A percentile compares a stretch with the other conserved stretches of the same genome.
phyloP scores from a whole-genome alignment of 37 sponge, comb jelly and placozoan species.

The Halichondria panicea region DNA sequence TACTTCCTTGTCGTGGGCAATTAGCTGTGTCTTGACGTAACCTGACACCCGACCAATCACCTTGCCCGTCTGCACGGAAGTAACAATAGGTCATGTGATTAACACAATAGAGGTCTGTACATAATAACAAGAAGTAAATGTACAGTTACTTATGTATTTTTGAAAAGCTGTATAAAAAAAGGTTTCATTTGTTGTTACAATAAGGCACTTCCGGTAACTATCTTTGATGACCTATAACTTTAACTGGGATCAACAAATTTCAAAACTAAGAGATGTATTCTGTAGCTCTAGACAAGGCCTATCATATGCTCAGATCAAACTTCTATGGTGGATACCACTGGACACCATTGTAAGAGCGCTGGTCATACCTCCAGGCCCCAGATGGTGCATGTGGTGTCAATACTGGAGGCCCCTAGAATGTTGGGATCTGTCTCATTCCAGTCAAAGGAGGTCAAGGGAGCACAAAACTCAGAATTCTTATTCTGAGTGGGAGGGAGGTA shows the following conservation, averaged over 20 bases:
- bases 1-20: conserved; percentile 72
- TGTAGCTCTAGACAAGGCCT: too few species aligned
- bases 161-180: too few species aligned
- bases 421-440: conserved; percentile 96
- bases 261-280: too few species aligned
- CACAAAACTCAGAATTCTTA: conserved; percentile 96
- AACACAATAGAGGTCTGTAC: too few species aligned
- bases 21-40: conserved; percentile 86
- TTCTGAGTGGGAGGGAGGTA: conserved; percentile 42
- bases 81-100: neutral
- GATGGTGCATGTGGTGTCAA: conserved; percentile 97
- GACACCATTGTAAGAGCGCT: neutral
- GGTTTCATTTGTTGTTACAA: too few species aligned
- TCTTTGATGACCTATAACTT: too few species aligned
- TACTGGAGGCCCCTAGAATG: conserved; percentile 91
- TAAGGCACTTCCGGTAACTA: too few species aligned
- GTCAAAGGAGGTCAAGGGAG: conserved; percentile 95
- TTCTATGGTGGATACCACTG: neutral
- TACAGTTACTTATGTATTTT: too few species aligned
- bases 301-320: neutral
- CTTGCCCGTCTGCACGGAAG: conserved; percentile 67
- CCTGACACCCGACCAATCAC: conserved; percentile 82
- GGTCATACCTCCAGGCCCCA: conserved; percentile 86
- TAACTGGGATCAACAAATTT: too few species aligned
- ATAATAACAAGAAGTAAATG: too few species aligned